These are phyloP conservation scores for Carlito syrichta DNA, from an alignment of 2,113 vertebrate genomes.

Conservation along the genomic window DNA sequence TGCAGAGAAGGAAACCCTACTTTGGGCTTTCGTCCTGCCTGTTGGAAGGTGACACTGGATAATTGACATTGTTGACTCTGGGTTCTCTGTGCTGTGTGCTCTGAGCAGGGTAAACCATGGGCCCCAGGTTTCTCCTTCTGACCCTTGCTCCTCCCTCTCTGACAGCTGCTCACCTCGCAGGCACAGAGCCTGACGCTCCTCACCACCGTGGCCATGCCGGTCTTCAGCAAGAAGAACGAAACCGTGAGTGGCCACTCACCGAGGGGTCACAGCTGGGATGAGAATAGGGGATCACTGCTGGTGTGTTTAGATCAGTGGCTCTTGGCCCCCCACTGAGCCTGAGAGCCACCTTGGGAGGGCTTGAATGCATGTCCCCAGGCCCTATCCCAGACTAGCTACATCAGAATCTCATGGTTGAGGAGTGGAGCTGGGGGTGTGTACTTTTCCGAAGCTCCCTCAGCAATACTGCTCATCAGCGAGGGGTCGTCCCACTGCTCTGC, in stretches of 20 bases:
- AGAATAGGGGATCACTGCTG: fast-evolving
- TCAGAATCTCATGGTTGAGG: not conserved
- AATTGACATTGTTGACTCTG: not conserved
- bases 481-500: not conserved
- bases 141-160: not conserved
- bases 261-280: not conserved
- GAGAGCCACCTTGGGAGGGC: too few species aligned
- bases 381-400: not conserved
- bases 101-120: not conserved
- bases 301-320: not conserved
- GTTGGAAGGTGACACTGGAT: not conserved
- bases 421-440: fast-evolving
- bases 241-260: conserved; percentile 84
- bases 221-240: conserved; percentile 98
- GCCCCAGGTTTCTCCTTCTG: not conserved
- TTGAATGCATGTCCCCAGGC: not conserved
- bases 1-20: not conserved
- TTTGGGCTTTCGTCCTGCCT: not conserved
- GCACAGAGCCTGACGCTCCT: conserved; percentile 92
- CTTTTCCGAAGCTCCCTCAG: not conserved
- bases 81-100: not conserved
- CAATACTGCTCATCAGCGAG: not conserved
- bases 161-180: conserved; percentile 90
- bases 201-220: conserved; percentile 97
- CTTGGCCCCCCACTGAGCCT: not conserved